Evolutionary conservation across 2,113 vertebrate genomes (phyloP).

Genomic region (Coturnix japonica): DNA sequence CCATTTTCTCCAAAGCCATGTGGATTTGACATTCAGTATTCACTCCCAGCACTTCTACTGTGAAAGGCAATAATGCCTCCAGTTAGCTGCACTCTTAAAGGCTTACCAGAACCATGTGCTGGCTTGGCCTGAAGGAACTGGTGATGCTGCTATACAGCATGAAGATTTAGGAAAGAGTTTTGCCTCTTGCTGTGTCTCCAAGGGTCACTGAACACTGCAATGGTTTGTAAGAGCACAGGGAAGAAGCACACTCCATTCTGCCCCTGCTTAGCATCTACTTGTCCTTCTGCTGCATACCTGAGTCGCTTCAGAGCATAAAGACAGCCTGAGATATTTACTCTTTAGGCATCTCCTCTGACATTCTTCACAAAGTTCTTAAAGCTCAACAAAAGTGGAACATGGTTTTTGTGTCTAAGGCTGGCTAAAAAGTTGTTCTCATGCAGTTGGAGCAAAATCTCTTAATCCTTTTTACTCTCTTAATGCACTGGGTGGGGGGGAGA

Average conservation of each 20-base stretch:
- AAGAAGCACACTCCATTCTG: neutral
- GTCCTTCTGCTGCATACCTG: neutral
- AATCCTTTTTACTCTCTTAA: neutral
- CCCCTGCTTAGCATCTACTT: neutral
- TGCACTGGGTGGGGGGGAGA: neutral
- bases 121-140: neutral
- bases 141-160: rapidly evolving
- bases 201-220: neutral
- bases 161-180: neutral
- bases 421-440: neutral
- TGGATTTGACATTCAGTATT: neutral
- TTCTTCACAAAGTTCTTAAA: neutral
- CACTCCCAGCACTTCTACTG: neutral
- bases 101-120: neutral
- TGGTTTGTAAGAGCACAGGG: neutral
- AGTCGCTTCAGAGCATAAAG: neutral
- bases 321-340: neutral
- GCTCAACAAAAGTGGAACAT: rapidly evolving
- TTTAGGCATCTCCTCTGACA: neutral
- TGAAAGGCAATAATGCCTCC: neutral
- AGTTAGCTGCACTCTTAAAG: neutral
- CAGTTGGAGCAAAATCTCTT: neutral
- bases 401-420: neutral
- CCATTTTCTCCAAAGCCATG: neutral
- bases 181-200: neutral